phyloP scores from a whole-genome alignment of 2,113 vertebrate species.

The Ifrita kowaldi region DNA sequence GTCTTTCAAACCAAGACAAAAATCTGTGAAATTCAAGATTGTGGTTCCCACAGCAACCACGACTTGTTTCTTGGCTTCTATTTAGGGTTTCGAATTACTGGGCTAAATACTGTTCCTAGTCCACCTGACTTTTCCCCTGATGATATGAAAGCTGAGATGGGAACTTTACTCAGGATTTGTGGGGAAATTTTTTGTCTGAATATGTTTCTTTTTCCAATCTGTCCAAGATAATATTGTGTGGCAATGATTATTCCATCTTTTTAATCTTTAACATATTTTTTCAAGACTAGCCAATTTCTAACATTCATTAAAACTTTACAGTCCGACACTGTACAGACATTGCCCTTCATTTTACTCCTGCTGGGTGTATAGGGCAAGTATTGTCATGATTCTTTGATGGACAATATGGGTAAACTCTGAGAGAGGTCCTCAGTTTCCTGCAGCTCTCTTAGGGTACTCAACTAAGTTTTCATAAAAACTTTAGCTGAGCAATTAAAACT shows the following conservation, averaged over 20 bases:
- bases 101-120: neutral
- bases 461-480: neutral
- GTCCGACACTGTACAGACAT: neutral
- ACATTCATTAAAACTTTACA: neutral
- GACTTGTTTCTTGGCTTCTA: neutral
- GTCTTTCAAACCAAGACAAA: no score
- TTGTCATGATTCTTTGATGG: neutral
- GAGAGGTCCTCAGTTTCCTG: neutral
- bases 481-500: neutral
- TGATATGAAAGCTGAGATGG: neutral
- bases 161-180: conserved; percentile 13
- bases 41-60: conserved; percentile 11
- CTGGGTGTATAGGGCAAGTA: neutral
- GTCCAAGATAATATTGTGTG: neutral
- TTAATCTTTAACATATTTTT: neutral
- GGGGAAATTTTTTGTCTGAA: neutral
- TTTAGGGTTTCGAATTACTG: neutral
- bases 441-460: neutral
- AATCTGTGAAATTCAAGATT: neutral
- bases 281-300: neutral
- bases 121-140: conserved; percentile 10
- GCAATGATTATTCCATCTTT: neutral
- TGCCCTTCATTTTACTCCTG: neutral
- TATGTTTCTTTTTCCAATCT: neutral
- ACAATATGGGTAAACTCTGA: neutral